Conservation (phyloP, 2,797 vertebrate genomes). For the Trichosurus vulpecula region DNA sequence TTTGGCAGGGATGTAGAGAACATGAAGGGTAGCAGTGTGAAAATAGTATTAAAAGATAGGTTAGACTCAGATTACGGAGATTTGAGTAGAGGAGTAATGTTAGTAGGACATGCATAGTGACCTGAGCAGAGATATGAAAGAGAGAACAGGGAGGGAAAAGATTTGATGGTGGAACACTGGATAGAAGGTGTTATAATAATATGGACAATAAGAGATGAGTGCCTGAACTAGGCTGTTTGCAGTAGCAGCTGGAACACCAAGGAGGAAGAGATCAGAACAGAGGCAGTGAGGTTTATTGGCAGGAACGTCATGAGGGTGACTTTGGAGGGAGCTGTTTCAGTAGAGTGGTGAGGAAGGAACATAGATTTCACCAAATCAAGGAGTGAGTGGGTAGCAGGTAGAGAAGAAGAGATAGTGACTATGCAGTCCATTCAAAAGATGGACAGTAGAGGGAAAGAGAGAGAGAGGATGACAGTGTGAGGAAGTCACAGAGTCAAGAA, state of each 20-base stretch:
- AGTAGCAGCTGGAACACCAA: neutral
- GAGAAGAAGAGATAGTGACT: neutral
- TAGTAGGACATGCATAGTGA: neutral
- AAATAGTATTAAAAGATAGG: neutral
- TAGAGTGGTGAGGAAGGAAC: neutral
- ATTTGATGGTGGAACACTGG: neutral
- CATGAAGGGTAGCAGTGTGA: neutral
- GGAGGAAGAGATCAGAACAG: neutral
- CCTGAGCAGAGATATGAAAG: neutral
- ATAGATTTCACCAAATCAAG: neutral
- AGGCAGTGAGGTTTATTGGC: neutral
- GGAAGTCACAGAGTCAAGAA: neutral
- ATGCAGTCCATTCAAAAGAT: neutral
- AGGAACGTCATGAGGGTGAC: neutral
- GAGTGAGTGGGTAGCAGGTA: neutral
- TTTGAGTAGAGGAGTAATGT: neutral
- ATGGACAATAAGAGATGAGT: neutral
- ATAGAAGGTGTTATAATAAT: neutral
- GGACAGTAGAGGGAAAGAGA: neutral
- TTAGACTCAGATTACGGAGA: neutral
- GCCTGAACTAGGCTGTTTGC: neutral
- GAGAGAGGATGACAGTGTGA: neutral
- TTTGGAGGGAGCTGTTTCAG: neutral
- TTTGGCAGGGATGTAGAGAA: neutral
- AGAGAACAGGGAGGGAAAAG: neutral